Evolutionary conservation across 1,140 invertebrate genomes (phyloP), one percentile per base, ranked within the genome.

Genomic region (Neodiprion fabricii): DNA sequence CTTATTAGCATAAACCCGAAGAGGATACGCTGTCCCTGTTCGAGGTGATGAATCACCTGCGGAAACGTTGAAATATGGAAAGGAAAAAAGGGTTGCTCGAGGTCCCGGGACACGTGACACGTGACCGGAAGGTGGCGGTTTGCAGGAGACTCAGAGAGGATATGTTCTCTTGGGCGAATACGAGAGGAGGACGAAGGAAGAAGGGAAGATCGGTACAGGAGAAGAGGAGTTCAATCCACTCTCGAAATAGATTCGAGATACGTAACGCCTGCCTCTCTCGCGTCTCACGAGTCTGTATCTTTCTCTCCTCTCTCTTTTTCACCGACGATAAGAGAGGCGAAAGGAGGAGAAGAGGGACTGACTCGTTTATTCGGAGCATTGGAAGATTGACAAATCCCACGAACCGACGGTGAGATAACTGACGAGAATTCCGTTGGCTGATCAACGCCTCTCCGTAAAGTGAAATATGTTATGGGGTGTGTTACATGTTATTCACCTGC

Each of bases 361-460:
- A n/a, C 48, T 17, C 28, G 68, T 71, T 71, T 71, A 50, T 49
- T 48, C 9, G 48, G 70, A 61, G 11, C 9, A 9, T 9, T 9
- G 53, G 4, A 49, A 0, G 14, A 71, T 48, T 71, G 70, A 71
- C 9, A 71, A 71, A 48, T 71, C 70, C 48, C 70, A 47, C 70
- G 70, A 49, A 14, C 23, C 11, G 53, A 17, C 23, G 70, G 48
- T 50, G 47, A 71, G 70, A 48, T 71, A 14, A 12, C 5, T 17
- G 40, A 50, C 8, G 53, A 61, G 11, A 5, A 8, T 9, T 61
- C n/a, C 53, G 53, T 5, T 61, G 11, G 3, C n/a, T 17, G 11
- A 14, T 61, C 53, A 17, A 61, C 53, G 48, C 48, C 12, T 48
- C 70, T 71, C 5, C 4, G 47, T 40, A 71, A 71, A 71, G 47